These are phyloP conservation scores for Ectobius pallidus DNA, from an alignment of 2,888 invertebrate species.

Conservation along the genomic window DNA sequence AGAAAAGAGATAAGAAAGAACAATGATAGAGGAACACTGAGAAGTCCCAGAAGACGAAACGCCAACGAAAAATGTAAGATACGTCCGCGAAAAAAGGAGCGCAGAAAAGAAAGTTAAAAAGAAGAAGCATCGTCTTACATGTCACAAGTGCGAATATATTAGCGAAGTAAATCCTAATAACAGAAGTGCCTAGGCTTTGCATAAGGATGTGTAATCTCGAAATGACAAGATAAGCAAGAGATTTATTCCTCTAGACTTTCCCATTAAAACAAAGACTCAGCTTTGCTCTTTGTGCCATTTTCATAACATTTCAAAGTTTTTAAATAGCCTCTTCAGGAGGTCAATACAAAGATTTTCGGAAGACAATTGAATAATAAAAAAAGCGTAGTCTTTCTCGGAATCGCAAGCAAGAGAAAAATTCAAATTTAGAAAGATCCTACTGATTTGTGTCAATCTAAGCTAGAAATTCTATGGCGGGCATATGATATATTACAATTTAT, in stretches of 20 bases:
- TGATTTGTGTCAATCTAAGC: too few relatives aligned
- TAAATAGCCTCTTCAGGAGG: too few relatives aligned
- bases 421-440: too few relatives aligned
- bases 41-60: neutral
- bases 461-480: too few relatives aligned
- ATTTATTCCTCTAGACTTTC: neutral
- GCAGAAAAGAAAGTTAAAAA: neutral
- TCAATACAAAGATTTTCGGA: too few relatives aligned
- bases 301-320: too few relatives aligned
- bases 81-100: neutral
- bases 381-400: too few relatives aligned
- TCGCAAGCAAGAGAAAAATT: too few relatives aligned
- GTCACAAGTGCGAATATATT: conserved; percentile 7
- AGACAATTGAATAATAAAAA: too few relatives aligned
- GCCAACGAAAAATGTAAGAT: neutral
- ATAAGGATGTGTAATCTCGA: neutral
- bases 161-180: conserved; percentile 8
- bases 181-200: neutral
- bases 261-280: neutral
- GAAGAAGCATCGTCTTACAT: neutral
- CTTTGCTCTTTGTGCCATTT: too few relatives aligned
- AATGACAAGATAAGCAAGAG: neutral
- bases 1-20: neutral
- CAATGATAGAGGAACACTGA: neutral
- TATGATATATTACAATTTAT: too few relatives aligned